Percentiles rank a stretch among this genome's conserved stretches.
phyloP scores from a whole-genome alignment of 2,888 invertebrate species.

The Coremacera marginata region DNA sequence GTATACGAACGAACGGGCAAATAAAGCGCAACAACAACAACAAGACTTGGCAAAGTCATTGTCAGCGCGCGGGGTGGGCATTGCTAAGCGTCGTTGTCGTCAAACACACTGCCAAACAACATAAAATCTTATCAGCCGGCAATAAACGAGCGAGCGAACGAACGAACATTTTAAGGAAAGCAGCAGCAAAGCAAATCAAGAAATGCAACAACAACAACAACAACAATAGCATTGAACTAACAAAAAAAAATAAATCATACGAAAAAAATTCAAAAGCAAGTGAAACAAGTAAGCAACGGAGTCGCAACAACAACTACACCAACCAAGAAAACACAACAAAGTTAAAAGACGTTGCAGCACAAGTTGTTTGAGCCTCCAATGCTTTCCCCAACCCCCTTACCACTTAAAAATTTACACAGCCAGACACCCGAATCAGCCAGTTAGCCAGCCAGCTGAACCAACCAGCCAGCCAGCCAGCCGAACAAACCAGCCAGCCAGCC shows the following conservation, averaged over 20 bases:
- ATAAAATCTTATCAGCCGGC: constrained; percentile 1
- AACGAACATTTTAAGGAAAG: not conserved
- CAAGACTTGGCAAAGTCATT: constrained; percentile 32
- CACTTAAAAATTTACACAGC: not conserved
- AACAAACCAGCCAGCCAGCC: not conserved
- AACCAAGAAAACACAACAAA: not conserved
- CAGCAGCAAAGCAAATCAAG: constrained; percentile 1
- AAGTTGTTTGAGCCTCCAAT: constrained; percentile 16
- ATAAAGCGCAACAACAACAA: constrained; percentile 12
- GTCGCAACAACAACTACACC: not conserved
- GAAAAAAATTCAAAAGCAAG: not conserved
- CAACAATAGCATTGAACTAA: constrained; percentile 1
- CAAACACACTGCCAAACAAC: not conserved
- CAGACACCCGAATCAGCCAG: not conserved
- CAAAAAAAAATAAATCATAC: not conserved
- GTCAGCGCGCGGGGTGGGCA: constrained; percentile 6
- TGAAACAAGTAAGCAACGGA: constrained; percentile 12
- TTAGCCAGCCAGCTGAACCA: no score
- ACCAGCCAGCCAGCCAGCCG: not conserved
- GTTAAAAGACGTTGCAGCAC: constrained; percentile 10
- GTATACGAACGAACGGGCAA: constrained; percentile 2
- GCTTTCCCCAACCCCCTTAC: no score
- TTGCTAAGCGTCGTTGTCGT: not conserved
- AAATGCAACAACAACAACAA: constrained; percentile 16
- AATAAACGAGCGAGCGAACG: not conserved